Base-by-base conservation (phyloP, 2,888 invertebrate genomes). In the Seira musarum region DNA sequence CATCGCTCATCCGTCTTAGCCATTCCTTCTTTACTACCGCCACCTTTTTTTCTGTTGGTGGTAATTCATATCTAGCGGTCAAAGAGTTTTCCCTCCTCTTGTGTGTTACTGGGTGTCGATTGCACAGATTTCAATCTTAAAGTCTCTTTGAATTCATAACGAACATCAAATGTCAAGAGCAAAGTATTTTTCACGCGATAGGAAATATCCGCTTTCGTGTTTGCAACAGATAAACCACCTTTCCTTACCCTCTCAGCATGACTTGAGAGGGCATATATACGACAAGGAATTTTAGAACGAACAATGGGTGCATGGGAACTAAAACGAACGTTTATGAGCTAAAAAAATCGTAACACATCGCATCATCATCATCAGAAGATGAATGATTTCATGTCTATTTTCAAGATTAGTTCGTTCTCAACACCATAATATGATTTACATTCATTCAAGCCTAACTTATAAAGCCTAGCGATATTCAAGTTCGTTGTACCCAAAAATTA, bases 181-280 rank as follows among this genome's bases (percentile, higher is more conserved):
- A 60, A 19, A 8, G 30, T 63, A 65, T 8, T 66, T 72, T 74
- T 66, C 40, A 66, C 66, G 60, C 35, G 73, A 74, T 74, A 74
- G 53, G n/a, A 30, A 66, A 74, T 74, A 22, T 60, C 66, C 40
- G 73, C 21, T 35, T n/a, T 19, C 60, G 64, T 74, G 73, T 65
- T 74, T 66, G 22, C 30, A 65, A 60, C 53, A 60, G 73, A 74
- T 74, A 74, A 64, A 65, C 53, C 40, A 60, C 30, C 21, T 60
- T 13, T 19, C 60, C 8, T 21, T 21, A 17, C 10, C 17, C 21
- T 35, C 15, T 30, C 1, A n/a, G 8, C 15, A 30, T 17, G n/a
- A 35, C 46, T 19, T 17, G 30, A 53, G 3, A 6, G 13, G n/a
- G 25, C 46, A 46, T 46, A 63, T 10, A 22, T 15, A 63, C 22